A percentile compares a stretch with the other conserved stretches of the same genome.
phyloP scores from a whole-genome alignment of 2,797 vertebrate genomes.

The Prionace glauca region DNA sequence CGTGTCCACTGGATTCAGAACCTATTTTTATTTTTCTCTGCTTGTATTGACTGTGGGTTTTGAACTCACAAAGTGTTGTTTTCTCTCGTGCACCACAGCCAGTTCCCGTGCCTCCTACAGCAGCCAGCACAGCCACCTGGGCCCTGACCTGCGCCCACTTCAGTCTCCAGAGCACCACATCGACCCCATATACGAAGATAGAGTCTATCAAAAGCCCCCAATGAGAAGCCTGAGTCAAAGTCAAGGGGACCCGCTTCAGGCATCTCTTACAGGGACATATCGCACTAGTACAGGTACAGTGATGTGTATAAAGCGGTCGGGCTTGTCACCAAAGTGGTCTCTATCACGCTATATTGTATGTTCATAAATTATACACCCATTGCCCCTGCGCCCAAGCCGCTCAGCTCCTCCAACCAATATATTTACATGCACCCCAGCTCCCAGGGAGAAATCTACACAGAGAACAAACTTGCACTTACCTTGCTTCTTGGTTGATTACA shows the following conservation, averaged over 20 bases:
- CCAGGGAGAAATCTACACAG: not conserved
- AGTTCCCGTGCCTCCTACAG: constrained; percentile 91
- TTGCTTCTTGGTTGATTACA: not conserved
- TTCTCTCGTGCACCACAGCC: constrained; percentile 44
- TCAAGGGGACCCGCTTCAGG: constrained; percentile 79
- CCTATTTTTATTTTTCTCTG: not conserved
- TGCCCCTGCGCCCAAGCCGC: not conserved
- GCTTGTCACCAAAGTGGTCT: not conserved
- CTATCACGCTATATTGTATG: not conserved
- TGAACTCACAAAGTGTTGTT: constrained; percentile 14
- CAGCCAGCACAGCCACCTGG: constrained; percentile 89
- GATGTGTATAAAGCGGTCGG: not conserved
- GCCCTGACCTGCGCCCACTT: constrained; percentile 79
- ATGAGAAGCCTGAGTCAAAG: constrained; percentile 96
- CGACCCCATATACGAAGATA: constrained; percentile 95
- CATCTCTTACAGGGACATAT: constrained; percentile 74
- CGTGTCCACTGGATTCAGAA: not conserved
- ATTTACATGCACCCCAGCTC: not conserved
- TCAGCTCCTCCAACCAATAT: not conserved
- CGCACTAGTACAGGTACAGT: constrained; percentile 86
- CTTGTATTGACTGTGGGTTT: not conserved
- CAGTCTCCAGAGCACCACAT: constrained; percentile 95
- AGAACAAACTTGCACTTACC: not conserved
- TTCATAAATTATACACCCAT: not conserved
- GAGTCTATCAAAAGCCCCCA: constrained; percentile 90